Conservation (phyloP, 2,888 invertebrate genomes). For the Drosophila histrio region DNA sequence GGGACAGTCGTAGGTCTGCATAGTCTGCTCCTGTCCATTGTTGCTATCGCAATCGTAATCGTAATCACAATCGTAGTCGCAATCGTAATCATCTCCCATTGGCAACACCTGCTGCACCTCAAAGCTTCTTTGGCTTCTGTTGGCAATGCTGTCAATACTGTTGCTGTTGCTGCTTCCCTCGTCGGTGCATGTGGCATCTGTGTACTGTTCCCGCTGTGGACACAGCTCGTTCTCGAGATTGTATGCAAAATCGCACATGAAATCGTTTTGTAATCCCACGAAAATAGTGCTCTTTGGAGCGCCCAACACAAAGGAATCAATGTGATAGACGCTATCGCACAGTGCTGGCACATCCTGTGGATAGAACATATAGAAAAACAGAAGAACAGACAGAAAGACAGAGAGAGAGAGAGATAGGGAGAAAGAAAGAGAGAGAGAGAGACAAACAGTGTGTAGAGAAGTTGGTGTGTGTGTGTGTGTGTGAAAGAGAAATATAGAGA, state of each 20-base stretch:
- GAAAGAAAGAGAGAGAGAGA: constrained; percentile 1
- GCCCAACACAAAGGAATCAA: constrained; percentile 82
- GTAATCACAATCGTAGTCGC: constrained; percentile 52
- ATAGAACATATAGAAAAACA: constrained; percentile 73
- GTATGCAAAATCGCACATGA: constrained; percentile 73
- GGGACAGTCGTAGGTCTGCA: constrained; percentile 15
- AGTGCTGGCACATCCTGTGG: constrained; percentile 82
- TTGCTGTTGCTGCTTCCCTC: neutral
- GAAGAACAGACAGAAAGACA: constrained; percentile 64
- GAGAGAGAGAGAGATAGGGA: constrained; percentile 20
- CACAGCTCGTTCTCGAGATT: constrained; percentile 50
- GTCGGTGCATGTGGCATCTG: neutral
- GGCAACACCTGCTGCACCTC: constrained; percentile 26
- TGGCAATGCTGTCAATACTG: neutral
- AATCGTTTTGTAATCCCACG: constrained; percentile 83
- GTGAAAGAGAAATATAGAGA: constrained; percentile 22
- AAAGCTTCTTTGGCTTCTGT: constrained; percentile 18
- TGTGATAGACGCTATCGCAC: constrained; percentile 81
- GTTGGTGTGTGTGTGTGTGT: constrained; percentile 1
- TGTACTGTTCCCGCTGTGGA: constrained; percentile 6
- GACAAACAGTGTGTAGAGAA: constrained; percentile 22
- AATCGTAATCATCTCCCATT: constrained; percentile 33
- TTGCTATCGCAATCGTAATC: constrained; percentile 47
- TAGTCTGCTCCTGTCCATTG: constrained; percentile 26
- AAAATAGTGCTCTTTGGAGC: constrained; percentile 83